Conservation (phyloP, 2,113 vertebrate genomes). For the Stictonetta naevosa region DNA sequence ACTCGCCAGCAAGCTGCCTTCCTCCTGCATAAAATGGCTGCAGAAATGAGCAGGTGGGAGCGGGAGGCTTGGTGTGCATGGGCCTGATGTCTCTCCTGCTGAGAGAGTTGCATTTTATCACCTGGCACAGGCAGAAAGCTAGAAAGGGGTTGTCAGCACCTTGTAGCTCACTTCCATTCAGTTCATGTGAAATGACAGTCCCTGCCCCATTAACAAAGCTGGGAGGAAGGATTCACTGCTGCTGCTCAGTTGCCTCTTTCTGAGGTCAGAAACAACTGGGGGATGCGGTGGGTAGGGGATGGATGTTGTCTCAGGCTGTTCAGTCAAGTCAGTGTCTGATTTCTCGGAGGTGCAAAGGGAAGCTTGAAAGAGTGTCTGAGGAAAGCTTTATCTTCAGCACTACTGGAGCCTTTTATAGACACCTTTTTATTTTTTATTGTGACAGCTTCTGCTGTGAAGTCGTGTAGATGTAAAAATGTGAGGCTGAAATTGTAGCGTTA, state of each 20-base stretch:
- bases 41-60: not conserved
- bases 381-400: not conserved
- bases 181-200: too few relatives aligned
- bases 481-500: not conserved
- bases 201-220: not conserved
- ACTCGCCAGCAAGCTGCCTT: not conserved
- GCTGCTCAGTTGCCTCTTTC: not conserved
- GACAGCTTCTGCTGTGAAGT: not conserved
- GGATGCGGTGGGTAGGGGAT: not conserved
- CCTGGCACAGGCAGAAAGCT: not conserved
- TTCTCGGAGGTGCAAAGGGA: not conserved
- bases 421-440: not conserved
- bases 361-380: not conserved
- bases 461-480: accelerated
- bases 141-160: not conserved
- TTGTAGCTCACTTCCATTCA: not conserved
- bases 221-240: not conserved
- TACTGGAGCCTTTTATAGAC: not conserved
- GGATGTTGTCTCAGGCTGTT: too few relatives aligned
- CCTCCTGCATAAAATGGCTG: not conserved
- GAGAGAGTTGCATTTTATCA: not conserved
- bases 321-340: not conserved
- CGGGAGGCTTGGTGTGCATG: too few relatives aligned
- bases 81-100: not conserved
- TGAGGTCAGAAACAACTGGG: not conserved